Percentiles rank a stretch among this genome's conserved stretches.
These are phyloP conservation scores for Crocidura indochinensis DNA, from an alignment of 2,797 vertebrate genomes.

Conservation along the genomic window DNA sequence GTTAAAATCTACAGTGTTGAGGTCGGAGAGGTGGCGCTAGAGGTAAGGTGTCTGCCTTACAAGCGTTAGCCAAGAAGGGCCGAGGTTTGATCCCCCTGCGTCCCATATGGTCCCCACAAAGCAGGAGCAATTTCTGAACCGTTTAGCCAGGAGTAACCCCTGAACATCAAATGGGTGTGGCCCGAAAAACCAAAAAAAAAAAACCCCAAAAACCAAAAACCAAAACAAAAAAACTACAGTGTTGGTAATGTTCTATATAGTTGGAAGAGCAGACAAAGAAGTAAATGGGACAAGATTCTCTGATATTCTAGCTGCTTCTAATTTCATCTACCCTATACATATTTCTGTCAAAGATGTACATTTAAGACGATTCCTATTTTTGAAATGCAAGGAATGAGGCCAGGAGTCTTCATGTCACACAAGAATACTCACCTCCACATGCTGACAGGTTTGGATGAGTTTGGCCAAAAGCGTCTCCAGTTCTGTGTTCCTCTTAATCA, in stretches of 20 bases:
- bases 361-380: slow-evolving; percentile 44
- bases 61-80: too few species aligned
- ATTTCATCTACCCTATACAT: background rate
- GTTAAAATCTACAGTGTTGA: slow-evolving; percentile 8
- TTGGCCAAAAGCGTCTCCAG: slow-evolving; percentile 98
- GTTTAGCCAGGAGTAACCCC: too few species aligned
- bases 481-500: slow-evolving; percentile 99
- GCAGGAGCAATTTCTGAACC: too few species aligned
- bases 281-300: background rate
- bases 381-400: background rate
- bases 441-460: slow-evolving; percentile 99
- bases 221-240: background rate
- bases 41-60: too few species aligned
- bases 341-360: slow-evolving; percentile 19
- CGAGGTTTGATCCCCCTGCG: too few species aligned
- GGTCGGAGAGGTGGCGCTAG: too few species aligned
- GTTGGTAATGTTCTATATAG: background rate
- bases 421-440: slow-evolving; percentile 95
- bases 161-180: too few species aligned
- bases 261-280: background rate
- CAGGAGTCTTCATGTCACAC: background rate
- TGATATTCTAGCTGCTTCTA: slow-evolving; percentile 31
- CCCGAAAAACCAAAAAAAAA: too few species aligned
- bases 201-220: too few species aligned
- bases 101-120: too few species aligned